Base-by-base conservation (phyloP, 2,113 vertebrate genomes). In the Phyllopteryx taeniolatus region DNA sequence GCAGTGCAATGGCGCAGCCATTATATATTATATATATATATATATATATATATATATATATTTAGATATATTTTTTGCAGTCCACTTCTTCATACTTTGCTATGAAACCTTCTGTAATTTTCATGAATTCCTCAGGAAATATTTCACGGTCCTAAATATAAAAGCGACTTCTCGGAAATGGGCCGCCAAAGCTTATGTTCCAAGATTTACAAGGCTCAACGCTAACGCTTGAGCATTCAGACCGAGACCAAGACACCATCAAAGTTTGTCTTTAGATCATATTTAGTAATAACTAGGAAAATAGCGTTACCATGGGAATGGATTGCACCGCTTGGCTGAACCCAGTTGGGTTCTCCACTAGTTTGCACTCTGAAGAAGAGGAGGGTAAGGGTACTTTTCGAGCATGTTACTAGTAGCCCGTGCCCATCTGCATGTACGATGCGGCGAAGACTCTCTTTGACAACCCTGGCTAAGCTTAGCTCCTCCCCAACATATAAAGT, bases 51-150 rank as follows among this genome's bases (percentile, higher is more conserved):
- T 27, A 27, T 27, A 27, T 27, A 27, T 1, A 27, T 27, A 27
- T n/a, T n/a, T n/a, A n/a, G n/a, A n/a, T n/a, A n/a, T n/a, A n/a
- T 11, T 3, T 14, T n/a, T 46, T 27, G 20, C 42, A 6, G 4
- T 43, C 42, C 20, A 15, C 63, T 64, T 64, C 39, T n/a, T 2
- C 43, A 64, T 27, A 27, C 27, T 27, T 27, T 27, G 62, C 20
- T 64, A 64, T 64, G 20, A 20, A 20, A 43, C 14, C 62, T 64
- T 9, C 19, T 65, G 43, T 46, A 65, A 65, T 15, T 65, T 46
- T 65, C n/a, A 65, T 65, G 63, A 65, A 65, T 46, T 65, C 63
- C 42, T 27, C 63, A 8, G 42, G 43, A 64, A 65, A 65, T 46
- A 46, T 46, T 65, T 27, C 63, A 15, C 63, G 9, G 43, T 12